Base-by-base conservation (phyloP, 2,888 invertebrate genomes). In the Teleiodes luculella region DNA sequence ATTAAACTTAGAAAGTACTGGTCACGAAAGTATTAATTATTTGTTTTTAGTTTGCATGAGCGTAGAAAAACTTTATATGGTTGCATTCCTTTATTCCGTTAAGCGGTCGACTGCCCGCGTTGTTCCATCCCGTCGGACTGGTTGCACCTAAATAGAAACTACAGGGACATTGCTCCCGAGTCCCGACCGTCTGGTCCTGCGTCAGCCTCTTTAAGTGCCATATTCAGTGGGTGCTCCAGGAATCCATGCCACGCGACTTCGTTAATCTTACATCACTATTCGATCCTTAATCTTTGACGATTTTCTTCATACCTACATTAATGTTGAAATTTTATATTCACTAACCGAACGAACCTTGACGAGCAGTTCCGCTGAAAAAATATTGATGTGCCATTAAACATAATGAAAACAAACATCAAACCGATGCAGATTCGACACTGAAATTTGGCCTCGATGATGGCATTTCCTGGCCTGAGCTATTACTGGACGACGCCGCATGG, bases 101-200 rank as follows among this genome's bases (percentile, higher is more conserved):
- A 76, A 78, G 77, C 82, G 82, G 80, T 78, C 74, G 80, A 85
- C 77, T 83, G 85, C 83, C 73, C 70, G 77, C 78, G 74, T 81
- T 80, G 83, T 80, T 83, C 74, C 79, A 82, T 80, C 81, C 78
- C 83, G 84, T 67, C 81, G 72, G 74, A 86, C 86, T 74, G 84
- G 86, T 83, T 74, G 87, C 86, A 87, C 88, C 86, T 88, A 89
- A 88, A 89, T 89, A 89, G 89, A 88, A 86, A 89, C 86, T 80
- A 73, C 84, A 87, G 85, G 89, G 88, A 85, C 88, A 82, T 86
- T 89, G 89, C 87, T 83, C 89, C 85, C 88, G 72, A 62, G 66
- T 83, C 89, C 85, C 88, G 72, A 62, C 66, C 72, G 74, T 71
- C 76, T 81, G 83, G 80, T 86, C 85, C 86, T 83, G 80, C 74